Conservation (phyloP, 2,797 vertebrate species). For the Aldrovandia affinis region DNA sequence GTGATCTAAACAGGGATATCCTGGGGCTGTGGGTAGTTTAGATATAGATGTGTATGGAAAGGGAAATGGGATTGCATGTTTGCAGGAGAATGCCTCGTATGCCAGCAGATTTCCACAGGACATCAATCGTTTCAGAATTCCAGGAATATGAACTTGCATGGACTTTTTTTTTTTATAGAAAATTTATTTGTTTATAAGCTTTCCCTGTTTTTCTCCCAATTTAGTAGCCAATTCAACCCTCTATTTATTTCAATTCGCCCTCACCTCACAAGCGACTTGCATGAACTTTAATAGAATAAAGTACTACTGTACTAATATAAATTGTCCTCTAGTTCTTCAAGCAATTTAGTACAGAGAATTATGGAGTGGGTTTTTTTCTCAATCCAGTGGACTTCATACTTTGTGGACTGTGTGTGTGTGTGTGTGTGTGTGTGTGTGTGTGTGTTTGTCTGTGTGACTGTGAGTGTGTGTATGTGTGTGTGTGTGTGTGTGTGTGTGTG, state of each 20-base stretch:
- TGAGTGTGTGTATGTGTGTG: no score
- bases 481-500: no score
- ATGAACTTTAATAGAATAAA: no score
- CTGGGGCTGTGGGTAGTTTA: background rate
- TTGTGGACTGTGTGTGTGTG: no score
- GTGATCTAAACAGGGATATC: background rate
- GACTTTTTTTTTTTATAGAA: background rate
- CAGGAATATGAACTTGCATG: background rate
- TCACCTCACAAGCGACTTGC: no score
- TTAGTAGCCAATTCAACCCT: no score
- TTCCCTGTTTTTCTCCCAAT: background rate
- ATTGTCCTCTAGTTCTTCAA: no score
- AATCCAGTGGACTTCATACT: background rate
- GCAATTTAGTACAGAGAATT: background rate
- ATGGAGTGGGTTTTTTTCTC: background rate
- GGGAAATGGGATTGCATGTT: background rate
- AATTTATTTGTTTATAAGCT: background rate
- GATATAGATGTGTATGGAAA: constrained; percentile 9
- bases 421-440: no score
- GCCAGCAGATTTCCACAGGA: background rate
- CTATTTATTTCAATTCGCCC: no score
- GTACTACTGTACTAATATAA: no score
- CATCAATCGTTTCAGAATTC: background rate
- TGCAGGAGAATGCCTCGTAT: background rate
- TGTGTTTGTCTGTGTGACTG: no score